Conservation (phyloP, 2,113 vertebrate species). For the Anhinga anhinga region DNA sequence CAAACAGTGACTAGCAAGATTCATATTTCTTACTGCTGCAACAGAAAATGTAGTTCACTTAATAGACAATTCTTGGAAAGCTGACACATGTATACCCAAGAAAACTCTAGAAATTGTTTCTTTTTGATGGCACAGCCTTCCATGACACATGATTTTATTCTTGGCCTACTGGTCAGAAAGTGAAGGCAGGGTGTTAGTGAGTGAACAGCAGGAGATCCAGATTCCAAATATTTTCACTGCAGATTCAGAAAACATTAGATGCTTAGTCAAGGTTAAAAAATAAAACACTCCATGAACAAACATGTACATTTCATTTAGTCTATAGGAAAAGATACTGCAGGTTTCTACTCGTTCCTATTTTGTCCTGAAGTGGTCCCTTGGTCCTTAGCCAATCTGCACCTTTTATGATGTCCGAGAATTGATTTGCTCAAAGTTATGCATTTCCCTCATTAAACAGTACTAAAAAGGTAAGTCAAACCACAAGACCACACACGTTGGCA, state of each 20-base stretch:
- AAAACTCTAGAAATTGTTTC: neutral
- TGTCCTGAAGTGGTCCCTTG: neutral
- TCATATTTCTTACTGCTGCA: neutral
- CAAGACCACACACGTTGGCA: constrained; percentile 61
- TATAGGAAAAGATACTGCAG: neutral
- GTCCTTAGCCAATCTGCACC: neutral
- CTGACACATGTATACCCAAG: neutral
- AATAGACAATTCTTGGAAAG: neutral
- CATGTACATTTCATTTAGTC: neutral
- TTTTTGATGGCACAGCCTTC: neutral
- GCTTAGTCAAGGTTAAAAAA: neutral
- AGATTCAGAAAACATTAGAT: neutral
- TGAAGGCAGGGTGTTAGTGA: neutral
- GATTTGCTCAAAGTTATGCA: constrained; percentile 5
- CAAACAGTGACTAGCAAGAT: neutral
- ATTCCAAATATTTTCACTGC: neutral
- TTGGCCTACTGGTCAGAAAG: neutral
- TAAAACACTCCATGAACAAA: neutral
- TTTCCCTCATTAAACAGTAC: constrained; percentile 28
- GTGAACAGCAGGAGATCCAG: neutral
- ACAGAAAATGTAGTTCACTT: neutral
- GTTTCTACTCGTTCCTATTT: neutral
- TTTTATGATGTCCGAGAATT: constrained; percentile 25
- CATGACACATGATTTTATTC: neutral
- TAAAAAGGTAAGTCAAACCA: constrained; percentile 8